Evolutionary conservation across 2,797 vertebrate species (phyloP).

Genomic region (Trachops cirrhosus): DNA sequence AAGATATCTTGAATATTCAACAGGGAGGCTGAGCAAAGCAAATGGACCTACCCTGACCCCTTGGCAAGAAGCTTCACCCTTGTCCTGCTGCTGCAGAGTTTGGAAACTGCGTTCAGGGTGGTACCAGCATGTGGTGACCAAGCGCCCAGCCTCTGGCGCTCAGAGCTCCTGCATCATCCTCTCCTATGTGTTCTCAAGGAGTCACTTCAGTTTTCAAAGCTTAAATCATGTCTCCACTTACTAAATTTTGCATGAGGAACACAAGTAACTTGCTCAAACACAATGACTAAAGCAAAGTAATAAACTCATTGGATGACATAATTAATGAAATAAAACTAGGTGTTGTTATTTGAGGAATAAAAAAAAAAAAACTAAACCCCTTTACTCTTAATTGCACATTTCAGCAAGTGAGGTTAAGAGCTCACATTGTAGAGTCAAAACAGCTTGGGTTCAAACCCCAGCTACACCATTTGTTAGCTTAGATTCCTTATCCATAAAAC

Average conservation of each 20-base stretch:
- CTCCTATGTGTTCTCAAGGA: not conserved
- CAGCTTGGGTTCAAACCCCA: not conserved
- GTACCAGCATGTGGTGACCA: not conserved
- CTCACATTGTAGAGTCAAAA: not conserved
- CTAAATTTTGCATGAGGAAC: conserved; percentile 6
- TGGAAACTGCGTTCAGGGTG: not conserved
- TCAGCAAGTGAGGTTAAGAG: not conserved
- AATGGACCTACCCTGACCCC: not conserved
- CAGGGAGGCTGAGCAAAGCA: not conserved
- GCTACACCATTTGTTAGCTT: not conserved
- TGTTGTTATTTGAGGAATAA: not conserved
- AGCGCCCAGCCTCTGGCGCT: not conserved
- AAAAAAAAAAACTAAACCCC: not conserved
- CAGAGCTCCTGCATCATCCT: no score
- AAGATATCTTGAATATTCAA: not conserved
- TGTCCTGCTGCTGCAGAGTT: not conserved
- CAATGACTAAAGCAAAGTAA: not conserved
- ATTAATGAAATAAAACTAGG: not conserved
- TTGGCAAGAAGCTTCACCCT: not conserved
- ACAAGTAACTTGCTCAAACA: not conserved
- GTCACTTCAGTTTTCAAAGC: not conserved
- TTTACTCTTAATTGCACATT: not conserved
- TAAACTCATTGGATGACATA: not conserved
- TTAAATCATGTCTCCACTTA: not conserved
- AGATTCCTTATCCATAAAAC: not conserved